Evolutionary conservation across 2,797 vertebrate genomes (phyloP).

Genomic region (Pterois miles): DNA sequence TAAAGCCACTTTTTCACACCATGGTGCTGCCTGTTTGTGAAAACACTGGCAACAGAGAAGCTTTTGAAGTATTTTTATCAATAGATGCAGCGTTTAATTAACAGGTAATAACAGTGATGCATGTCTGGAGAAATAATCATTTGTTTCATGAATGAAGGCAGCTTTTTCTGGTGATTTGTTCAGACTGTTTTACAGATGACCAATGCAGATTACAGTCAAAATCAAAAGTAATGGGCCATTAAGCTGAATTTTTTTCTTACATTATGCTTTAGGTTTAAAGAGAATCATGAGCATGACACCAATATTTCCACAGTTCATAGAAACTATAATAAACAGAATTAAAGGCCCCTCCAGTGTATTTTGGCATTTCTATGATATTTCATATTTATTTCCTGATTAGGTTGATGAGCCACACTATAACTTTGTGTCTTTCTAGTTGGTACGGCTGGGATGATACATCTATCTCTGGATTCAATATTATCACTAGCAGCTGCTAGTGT

Average conservation of each 20-base stretch:
- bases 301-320: conserved; percentile 18
- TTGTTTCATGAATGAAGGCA: background rate
- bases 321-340: conserved; percentile 43
- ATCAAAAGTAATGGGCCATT: conserved; percentile 1
- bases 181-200: background rate
- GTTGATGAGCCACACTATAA: too few relatives aligned
- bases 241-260: background rate
- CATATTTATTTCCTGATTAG: too few relatives aligned
- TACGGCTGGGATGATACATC: too few relatives aligned
- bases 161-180: conserved; percentile 3
- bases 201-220: background rate
- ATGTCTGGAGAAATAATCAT: conserved; percentile 6
- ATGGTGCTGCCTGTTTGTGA: conserved; percentile 47
- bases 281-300: background rate
- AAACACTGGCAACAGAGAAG: conserved; percentile 33
- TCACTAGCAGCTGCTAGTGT: too few relatives aligned
- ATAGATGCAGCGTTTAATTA: conserved; percentile 13
- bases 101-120: background rate
- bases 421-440: too few relatives aligned
- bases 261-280: background rate
- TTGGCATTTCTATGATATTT: too few relatives aligned
- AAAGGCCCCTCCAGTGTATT: background rate
- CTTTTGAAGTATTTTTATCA: conserved; percentile 57
- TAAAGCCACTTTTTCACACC: conserved; percentile 69
- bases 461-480: accelerated